Evolutionary conservation across 2,113 vertebrate species (phyloP).

Genomic region (Poeciliopsis turrubarensis): DNA sequence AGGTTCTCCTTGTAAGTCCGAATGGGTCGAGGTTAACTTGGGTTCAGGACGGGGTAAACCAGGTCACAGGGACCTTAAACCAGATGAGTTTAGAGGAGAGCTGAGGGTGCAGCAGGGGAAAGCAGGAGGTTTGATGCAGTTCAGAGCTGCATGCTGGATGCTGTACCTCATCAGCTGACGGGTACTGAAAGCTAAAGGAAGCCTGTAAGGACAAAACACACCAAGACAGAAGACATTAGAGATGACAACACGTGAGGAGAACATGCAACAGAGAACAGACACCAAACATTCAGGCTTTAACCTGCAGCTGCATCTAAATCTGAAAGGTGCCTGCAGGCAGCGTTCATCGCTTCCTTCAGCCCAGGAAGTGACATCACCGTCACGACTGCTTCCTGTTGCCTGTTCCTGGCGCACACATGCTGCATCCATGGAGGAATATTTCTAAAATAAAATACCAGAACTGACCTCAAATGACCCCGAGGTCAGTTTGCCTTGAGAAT

Average conservation of each 20-base stretch:
- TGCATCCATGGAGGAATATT: neutral
- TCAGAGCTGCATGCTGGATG: slow-evolving; percentile 65
- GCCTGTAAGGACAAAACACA: slow-evolving; percentile 77
- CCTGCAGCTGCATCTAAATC: neutral
- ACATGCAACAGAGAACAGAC: slow-evolving; percentile 3
- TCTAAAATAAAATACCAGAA: neutral
- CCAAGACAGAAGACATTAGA: slow-evolving; percentile 44
- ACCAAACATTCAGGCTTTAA: neutral
- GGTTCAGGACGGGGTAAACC: neutral
- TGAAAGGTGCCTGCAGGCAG: neutral
- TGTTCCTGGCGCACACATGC: no score
- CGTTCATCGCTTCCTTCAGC: neutral
- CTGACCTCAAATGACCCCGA: no score
- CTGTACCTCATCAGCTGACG: slow-evolving; percentile 81
- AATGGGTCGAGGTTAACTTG: neutral
- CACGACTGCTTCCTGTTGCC: neutral
- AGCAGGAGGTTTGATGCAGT: slow-evolving; percentile 59
- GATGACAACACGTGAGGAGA: slow-evolving; percentile 9
- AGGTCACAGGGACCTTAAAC: neutral
- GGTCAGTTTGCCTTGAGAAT: no score
- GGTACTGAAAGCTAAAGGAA: slow-evolving; percentile 79
- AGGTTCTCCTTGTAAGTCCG: neutral
- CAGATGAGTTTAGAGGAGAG: slow-evolving; percentile 20
- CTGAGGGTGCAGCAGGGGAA: slow-evolving; percentile 52
- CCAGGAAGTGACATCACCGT: neutral